phyloP scores from a whole-genome alignment of 2,888 invertebrate species.

The Drosophila lutescens region DNA sequence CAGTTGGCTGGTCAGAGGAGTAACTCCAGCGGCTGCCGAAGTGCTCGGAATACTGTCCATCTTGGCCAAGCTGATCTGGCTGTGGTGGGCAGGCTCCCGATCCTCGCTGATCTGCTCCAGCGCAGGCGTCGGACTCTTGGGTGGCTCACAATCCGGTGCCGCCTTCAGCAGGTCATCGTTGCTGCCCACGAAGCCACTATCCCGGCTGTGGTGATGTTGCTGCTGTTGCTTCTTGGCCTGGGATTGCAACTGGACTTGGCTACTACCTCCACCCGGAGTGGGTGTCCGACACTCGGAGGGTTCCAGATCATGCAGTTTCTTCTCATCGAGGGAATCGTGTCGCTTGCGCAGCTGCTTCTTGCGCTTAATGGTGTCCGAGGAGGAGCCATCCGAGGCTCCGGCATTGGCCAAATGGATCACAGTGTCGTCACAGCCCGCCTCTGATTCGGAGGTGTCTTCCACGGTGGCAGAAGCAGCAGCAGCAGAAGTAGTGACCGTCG shows the following conservation, averaged over 20 bases:
- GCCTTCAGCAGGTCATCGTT: slow-evolving; percentile 92
- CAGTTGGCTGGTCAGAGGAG: slow-evolving; percentile 6
- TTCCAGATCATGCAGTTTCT: slow-evolving; percentile 84
- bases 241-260: slow-evolving; percentile 74
- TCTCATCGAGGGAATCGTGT: slow-evolving; percentile 83
- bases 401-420: slow-evolving; percentile 88
- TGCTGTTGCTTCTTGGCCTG: slow-evolving; percentile 88
- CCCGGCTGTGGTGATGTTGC: slow-evolving; percentile 88
- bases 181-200: slow-evolving; percentile 95
- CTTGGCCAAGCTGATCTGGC: slow-evolving; percentile 35
- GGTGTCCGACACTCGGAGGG: slow-evolving; percentile 68
- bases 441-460: slow-evolving; percentile 89
- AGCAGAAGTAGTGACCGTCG: slow-evolving; percentile 5
- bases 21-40: slow-evolving; percentile 31
- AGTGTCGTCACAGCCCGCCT: slow-evolving; percentile 87
- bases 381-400: slow-evolving; percentile 85
- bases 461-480: slow-evolving; percentile 85
- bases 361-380: slow-evolving; percentile 90
- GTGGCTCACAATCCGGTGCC: slow-evolving; percentile 83
- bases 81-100: slow-evolving; percentile 81
- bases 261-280: slow-evolving; percentile 76
- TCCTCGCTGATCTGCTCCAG: slow-evolving; percentile 79
- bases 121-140: slow-evolving; percentile 71
- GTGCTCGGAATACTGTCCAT: slow-evolving; percentile 53
- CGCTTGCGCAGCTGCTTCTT: slow-evolving; percentile 92